These are phyloP conservation scores for Therioaphis trifolii DNA, from an alignment of 2,888 invertebrate genomes.

Conservation along the genomic window DNA sequence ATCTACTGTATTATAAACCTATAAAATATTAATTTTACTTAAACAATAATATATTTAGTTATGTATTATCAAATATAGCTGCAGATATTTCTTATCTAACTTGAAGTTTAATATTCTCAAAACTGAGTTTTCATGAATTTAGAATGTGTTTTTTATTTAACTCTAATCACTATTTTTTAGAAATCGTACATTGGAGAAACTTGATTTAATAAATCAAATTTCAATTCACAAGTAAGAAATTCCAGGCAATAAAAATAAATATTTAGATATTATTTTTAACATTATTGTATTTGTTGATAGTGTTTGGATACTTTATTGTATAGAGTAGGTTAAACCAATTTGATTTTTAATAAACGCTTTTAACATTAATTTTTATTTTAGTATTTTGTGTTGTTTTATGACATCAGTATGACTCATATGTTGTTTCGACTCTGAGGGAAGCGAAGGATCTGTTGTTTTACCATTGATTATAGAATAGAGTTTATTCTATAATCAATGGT, in stretches of 20 bases:
- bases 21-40: neutral
- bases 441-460: too few species aligned
- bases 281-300: conserved; percentile 22
- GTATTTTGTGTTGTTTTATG: neutral
- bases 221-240: neutral
- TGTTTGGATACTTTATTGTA: conserved; percentile 33
- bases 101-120: neutral
- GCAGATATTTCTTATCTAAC: neutral
- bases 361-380: conserved; percentile 2
- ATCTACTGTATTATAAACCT: neutral
- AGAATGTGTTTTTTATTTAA: neutral
- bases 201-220: conserved; percentile 8
- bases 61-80: neutral
- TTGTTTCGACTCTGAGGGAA: too few species aligned
- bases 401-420: too few species aligned
- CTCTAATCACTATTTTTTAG: neutral
- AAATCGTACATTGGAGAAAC: neutral
- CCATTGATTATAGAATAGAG: too few species aligned
- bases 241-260: conserved; percentile 5
- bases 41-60: neutral
- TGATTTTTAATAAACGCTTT: conserved; percentile 43
- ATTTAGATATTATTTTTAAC: conserved; percentile 24
- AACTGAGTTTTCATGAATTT: neutral
- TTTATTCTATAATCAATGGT: too few species aligned
- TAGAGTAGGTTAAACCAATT: conserved; percentile 1